These are phyloP conservation scores for Sparus aurata DNA, from an alignment of 2,797 vertebrate species.

Conservation along the genomic window DNA sequence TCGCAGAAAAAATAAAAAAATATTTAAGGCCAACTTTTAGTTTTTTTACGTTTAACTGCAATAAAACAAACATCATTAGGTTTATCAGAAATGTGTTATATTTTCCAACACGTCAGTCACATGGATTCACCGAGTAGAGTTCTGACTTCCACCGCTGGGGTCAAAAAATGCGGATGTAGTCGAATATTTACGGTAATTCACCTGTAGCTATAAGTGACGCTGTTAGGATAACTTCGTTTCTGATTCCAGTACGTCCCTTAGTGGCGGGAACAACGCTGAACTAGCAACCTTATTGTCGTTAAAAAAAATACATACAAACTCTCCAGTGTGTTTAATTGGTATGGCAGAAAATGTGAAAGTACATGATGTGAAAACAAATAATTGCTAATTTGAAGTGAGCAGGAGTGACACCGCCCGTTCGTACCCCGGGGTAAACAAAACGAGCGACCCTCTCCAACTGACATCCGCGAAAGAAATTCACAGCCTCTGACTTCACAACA, in stretches of 20 bases:
- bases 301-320: accelerated
- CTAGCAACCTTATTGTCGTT: accelerated
- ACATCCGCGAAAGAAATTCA: not conserved
- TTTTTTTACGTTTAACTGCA: not conserved
- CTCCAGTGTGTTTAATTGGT: accelerated
- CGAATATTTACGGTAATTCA: constrained; percentile 55
- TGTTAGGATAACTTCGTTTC: not conserved
- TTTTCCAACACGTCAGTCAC: not conserved
- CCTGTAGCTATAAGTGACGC: not conserved
- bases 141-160: not conserved
- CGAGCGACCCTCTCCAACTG: not conserved
- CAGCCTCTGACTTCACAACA: accelerated
- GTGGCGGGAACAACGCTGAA: not conserved
- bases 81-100: not conserved
- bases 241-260: accelerated
- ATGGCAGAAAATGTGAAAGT: accelerated
- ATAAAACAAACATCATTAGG: not conserved
- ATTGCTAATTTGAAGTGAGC: accelerated
- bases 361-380: not conserved
- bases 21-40: too few relatives aligned
- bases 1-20: too few relatives aligned
- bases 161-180: constrained; percentile 15
- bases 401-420: not conserved
- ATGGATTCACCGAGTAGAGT: not conserved
- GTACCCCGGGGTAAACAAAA: accelerated